These are phyloP conservation scores for Toxotes jaculatrix DNA, from an alignment of 2,113 vertebrate species.

Conservation along the genomic window DNA sequence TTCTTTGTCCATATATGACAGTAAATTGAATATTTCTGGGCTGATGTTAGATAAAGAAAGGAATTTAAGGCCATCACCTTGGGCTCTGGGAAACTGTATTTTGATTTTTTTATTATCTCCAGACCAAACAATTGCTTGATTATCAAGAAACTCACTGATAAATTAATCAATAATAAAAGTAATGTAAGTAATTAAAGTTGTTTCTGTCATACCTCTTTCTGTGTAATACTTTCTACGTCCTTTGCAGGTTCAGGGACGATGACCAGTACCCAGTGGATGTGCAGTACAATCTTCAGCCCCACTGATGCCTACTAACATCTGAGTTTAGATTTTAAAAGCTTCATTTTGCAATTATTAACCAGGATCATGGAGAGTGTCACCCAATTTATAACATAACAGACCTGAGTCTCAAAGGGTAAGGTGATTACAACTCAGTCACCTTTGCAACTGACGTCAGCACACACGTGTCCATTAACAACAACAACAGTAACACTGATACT, in stretches of 20 bases:
- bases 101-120: not conserved
- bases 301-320: not conserved
- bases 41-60: not conserved
- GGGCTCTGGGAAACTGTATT: not conserved
- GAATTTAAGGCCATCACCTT: not conserved
- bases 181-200: not conserved
- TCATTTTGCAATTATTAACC: conserved; percentile 53
- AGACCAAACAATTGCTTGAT: not conserved
- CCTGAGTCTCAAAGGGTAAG: conserved; percentile 23
- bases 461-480: conserved; percentile 1
- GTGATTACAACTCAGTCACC: conserved; percentile 28
- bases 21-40: not conserved
- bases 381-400: not conserved
- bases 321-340: conserved; percentile 28
- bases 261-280: not conserved
- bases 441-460: not conserved
- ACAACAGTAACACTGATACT: not conserved
- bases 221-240: not conserved
- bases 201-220: conserved; percentile 23
- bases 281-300: not conserved
- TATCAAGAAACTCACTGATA: not conserved
- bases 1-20: not conserved
- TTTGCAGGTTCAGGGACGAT: not conserved
- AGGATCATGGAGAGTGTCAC: not conserved
- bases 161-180: not conserved